Evolutionary conservation across 1,140 invertebrate species (phyloP).

Genomic region (Drosophila littoralis): DNA sequence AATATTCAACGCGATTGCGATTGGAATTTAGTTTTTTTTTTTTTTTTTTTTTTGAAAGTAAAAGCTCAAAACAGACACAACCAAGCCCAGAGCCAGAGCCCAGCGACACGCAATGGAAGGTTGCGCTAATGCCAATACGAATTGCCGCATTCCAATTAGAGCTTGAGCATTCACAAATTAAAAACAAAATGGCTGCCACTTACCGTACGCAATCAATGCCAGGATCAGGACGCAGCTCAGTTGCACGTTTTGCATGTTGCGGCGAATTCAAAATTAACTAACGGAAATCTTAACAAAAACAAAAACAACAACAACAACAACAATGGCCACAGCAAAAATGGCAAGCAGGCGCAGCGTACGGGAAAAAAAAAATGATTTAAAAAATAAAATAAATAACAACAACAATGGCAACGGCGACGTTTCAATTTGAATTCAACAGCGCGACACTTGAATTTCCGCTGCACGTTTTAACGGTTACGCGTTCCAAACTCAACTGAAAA

Average conservation of each 20-base stretch:
- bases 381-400: conserved; percentile 8
- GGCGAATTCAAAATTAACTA: neutral
- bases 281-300: conserved; percentile 3
- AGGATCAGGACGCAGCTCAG: conserved; percentile 63
- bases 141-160: neutral
- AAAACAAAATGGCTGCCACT: conserved; percentile 36
- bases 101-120: conserved; percentile 52
- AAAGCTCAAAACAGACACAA: conserved; percentile 49
- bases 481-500: conserved; percentile 84
- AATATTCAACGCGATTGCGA: conserved; percentile 35
- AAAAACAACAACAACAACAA: conserved; percentile 11
- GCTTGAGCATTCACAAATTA: neutral
- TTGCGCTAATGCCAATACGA: conserved; percentile 46
- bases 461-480: conserved; percentile 81
- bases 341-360: neutral
- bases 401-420: conserved; percentile 14
- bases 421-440: conserved; percentile 31
- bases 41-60: conserved; percentile 72
- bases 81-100: neutral
- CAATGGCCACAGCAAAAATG: conserved; percentile 14
- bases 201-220: conserved; percentile 58
- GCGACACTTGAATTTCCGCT: conserved; percentile 60
- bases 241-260: conserved; percentile 52
- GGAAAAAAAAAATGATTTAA: conserved; percentile 3
- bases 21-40: conserved; percentile 38